A percentile compares a stretch with the other conserved stretches of the same genome.
Evolutionary conservation across 2,888 invertebrate genomes (phyloP).

Genomic region (Nemurella pictetii): DNA sequence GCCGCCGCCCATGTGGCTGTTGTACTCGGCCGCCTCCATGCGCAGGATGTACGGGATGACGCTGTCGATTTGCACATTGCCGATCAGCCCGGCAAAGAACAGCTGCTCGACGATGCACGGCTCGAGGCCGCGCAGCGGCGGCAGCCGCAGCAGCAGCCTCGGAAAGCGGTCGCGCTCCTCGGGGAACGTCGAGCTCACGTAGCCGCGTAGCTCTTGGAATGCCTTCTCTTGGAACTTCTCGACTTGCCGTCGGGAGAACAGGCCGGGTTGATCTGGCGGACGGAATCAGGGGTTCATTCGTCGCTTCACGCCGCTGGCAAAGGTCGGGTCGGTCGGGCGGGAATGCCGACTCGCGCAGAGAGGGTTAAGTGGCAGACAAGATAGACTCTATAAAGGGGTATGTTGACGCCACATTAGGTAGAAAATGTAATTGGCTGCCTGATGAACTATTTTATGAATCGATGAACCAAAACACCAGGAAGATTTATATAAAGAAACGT

Average conservation of each 20-base stretch:
- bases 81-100: conserved; percentile 89
- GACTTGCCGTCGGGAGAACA: conserved; percentile 56
- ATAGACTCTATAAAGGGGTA: too few species aligned
- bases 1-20: conserved; percentile 40
- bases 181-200: conserved; percentile 54
- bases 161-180: conserved; percentile 61
- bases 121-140: conserved; percentile 70
- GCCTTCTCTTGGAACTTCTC: conserved; percentile 65
- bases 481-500: too few species aligned
- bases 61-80: conserved; percentile 92
- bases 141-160: conserved; percentile 69
- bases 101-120: conserved; percentile 83
- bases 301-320: too few species aligned
- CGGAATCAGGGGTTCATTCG: neutral
- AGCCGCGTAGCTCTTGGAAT: conserved; percentile 60
- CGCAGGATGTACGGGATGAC: conserved; percentile 91
- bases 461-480: too few species aligned
- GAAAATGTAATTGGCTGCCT: too few species aligned
- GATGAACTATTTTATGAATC: too few species aligned
- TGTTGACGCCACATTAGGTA: too few species aligned
- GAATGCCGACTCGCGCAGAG: too few species aligned
- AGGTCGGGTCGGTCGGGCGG: too few species aligned
- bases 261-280: conserved; percentile 56
- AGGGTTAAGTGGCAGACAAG: too few species aligned
- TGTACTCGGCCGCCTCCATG: conserved; percentile 54